phyloP scores from a whole-genome alignment of 2,113 vertebrate species.

The Mirounga angustirostris region DNA sequence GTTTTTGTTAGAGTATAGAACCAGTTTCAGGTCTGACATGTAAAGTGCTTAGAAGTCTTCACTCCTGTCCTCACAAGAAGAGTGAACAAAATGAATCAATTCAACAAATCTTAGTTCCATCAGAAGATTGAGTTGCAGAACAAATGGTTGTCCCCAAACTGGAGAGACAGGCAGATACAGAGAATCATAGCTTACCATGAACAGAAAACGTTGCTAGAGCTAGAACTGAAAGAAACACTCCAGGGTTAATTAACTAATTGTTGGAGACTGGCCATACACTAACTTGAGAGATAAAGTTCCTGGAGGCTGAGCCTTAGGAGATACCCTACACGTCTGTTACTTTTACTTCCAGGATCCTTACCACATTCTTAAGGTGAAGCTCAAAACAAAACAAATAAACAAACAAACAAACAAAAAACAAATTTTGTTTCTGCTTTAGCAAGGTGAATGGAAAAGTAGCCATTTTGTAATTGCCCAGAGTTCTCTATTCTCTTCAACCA shows the following conservation, averaged over 20 bases:
- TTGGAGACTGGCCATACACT: not conserved
- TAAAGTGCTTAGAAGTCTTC: not conserved
- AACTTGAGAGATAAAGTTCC: not conserved
- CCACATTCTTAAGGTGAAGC: not conserved
- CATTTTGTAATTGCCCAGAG: not conserved
- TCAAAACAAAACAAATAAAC: not conserved
- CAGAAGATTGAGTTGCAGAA: not conserved
- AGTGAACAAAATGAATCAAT: not conserved
- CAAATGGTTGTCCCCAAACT: not conserved
- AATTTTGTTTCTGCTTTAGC: too few species aligned
- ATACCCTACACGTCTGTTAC: not conserved
- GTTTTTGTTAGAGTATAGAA: not conserved
- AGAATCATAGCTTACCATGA: not conserved
- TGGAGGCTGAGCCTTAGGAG: not conserved
- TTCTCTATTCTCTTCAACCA: not conserved
- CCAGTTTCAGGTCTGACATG: not conserved
- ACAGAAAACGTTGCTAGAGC: not conserved
- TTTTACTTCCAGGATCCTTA: not conserved
- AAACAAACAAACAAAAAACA: too few species aligned
- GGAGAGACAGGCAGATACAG: not conserved
- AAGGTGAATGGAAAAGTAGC: not conserved
- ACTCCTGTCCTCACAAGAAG: not conserved
- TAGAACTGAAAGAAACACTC: not conserved
- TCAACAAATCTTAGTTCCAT: not conserved
- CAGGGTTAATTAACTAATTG: not conserved